Evolutionary conservation across 1,140 invertebrate species (phyloP), one percentile per base, ranked within the genome.

Genomic region (Daktulosphaira vitifoliae): DNA sequence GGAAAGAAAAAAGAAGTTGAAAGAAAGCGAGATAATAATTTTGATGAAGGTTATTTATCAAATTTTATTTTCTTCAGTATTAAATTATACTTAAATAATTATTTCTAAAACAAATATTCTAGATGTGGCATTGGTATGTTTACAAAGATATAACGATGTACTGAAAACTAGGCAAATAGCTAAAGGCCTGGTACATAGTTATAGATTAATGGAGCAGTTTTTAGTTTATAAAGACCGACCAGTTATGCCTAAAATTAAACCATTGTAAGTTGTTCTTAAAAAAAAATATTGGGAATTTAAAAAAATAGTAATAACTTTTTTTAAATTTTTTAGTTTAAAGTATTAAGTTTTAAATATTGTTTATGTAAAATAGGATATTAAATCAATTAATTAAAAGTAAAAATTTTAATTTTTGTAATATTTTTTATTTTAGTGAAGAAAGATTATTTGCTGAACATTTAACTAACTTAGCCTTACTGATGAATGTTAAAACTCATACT

Each of bases 191-290:
- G 50, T 52, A 5, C 50, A 52, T 9, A 29, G 18, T 9, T 52
- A 52, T 29, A 26, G 50, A 52, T 52, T 52, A 18, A 52, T 52
- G 11, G 50, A 52, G 29, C 50, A 52, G 16, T 52, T 52, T 33
- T n/a, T 25, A 20, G 16, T 52, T 25, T 52, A 33, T 9, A 52
- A 52, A 29, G 25, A 52, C 18, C 25, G 29, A 11, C 29, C 29
- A 18, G 23, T 26, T 16, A 26, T 52, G 9, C 50, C 50, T 26
- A 52, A 52, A 52, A 52, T 52, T 26, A 52, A 52, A 52, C 50
- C n/a, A n/a, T 52, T 52, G 50, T 52, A 3, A 52, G 50, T 42
- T 42, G n/a, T 25, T 51, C 0, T 33, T 2, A 18, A 18, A 51
- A n/a, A n/a, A n/a, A 2, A n/a, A 16, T 16, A n/a, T 15, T 51